Base-by-base conservation (phyloP, 2,113 vertebrate species). In the Osmerus mordax region DNA sequence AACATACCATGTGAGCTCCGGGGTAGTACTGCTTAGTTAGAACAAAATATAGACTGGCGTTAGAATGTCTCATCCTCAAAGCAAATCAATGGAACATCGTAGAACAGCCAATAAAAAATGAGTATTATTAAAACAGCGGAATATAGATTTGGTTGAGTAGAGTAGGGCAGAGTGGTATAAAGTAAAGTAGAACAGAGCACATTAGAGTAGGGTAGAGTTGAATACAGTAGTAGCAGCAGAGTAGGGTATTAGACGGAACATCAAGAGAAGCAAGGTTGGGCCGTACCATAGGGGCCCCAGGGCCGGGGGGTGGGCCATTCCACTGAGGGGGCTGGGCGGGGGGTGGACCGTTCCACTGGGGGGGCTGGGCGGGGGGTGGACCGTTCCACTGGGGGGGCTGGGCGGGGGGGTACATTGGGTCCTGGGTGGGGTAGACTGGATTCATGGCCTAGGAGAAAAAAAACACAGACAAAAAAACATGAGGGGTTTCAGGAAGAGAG, bases 201-300 rank as follows among this genome's bases (percentile, higher is more conserved):
- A 62, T 15, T 21, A 25, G 2, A 16, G 60, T 28, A 62, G 60
- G 5, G 2, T 28, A 25, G 13, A 61, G 13, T 18, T 23, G 2
- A 28, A 23, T 61, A 61, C 11, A 61, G 21, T 61, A 1, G 19
- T 23, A 9, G 18, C 32, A 36, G 11, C 8, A 21, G 9, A 13
- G 59, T 28, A 61, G 23, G 25, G 21, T 61, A 28, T 11, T 25
- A 47, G 41, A 47, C 12, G 41, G 41, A 11, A 47, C 8, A 47
- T 47, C 7, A 47, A 11, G 7, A 47, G 8, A 47, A 47, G 7
- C 41, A 47, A 47, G 41, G 41, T 8, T 51, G 32, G 61, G 41
- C 19, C 67, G 0, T 87, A 90, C 88, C 81, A 87, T 70, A 29
- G 85, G 82, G 32, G 78, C 80, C 21, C 0, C 41, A n/a, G 82